These are phyloP conservation scores for Otocyon megalotis DNA, from an alignment of 2,113 vertebrate species.

Conservation along the genomic window DNA sequence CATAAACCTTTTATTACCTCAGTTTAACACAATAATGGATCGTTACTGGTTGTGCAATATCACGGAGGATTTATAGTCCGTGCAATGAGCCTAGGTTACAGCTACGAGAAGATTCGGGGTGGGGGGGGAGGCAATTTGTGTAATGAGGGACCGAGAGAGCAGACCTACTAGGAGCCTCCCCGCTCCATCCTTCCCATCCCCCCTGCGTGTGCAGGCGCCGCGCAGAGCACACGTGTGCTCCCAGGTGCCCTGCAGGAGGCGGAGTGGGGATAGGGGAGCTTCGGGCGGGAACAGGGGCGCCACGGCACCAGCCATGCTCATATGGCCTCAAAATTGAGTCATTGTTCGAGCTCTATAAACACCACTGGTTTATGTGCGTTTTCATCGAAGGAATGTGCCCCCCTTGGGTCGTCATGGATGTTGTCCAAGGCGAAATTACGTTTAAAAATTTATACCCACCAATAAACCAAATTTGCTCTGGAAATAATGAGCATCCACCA, in stretches of 20 bases:
- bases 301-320: fast-evolving
- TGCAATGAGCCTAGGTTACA: neutral
- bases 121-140: neutral
- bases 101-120: neutral
- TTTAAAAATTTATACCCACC: slow-evolving; percentile 56
- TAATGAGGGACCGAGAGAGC: neutral
- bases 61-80: neutral
- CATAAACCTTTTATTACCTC: neutral
- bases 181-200: neutral
- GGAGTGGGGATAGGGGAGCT: fast-evolving
- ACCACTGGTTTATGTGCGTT: fast-evolving
- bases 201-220: neutral
- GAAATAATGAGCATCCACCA: neutral
- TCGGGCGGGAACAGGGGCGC: neutral
- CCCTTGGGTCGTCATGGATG: neutral
- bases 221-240: neutral
- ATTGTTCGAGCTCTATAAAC: neutral
- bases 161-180: no score
- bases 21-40: neutral
- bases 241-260: neutral
- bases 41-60: neutral
- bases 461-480: neutral
- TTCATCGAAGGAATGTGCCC: neutral
- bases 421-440: slow-evolving; percentile 24
- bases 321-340: fast-evolving